Evolutionary conservation across 2,113 vertebrate species (phyloP), one percentile per base, ranked within the genome.

Genomic region (Campylomormyrus tamandua): DNA sequence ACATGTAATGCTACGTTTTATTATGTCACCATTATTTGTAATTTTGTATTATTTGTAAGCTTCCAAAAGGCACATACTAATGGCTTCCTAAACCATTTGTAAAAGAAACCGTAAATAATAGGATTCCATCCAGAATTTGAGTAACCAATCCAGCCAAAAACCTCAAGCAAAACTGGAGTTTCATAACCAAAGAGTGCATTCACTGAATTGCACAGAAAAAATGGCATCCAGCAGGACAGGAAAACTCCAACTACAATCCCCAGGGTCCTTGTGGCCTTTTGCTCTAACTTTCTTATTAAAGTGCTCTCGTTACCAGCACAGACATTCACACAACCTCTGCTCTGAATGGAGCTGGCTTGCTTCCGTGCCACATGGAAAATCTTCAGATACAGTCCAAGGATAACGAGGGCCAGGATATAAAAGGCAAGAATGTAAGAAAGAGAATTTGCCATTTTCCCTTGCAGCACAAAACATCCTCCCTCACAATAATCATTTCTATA

Each of bases 51-150:
- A 42, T 80, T 52, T 52, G 50, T 17, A 52, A 80, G n/a, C 19
- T 80, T 80, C 31, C 39, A 17, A 42, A 80, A 80, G 31, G 39
- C 27, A 31, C 11, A 31, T 42, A 31, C 31, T 5, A 80, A 80
- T 15, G 74, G 27, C 27, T 80, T 35, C 15, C 74, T 80, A 15
- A 80, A 80, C 74, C 74, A 80, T 39, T 42, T 80, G 74, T 31
- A 80, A 31, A 83, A 83, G 39, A 83, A 83, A 45, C 39, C 35
- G 6, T 83, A 83, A 83, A 83, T 83, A 46, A 83, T 3, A 24
- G 80, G 80, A 83, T 83, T 90, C 35, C n/a, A 50, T 13, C 56
- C 19, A 31, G 89, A 90, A 87, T 90, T 90, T 4, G 74, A 87
- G 24, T 87, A 90, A 6, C 45, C 83, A 5, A 90, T 58, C 89